Evolutionary conservation across 2,113 vertebrate species (phyloP).

Genomic region (Dunckerocampus dactyliophorus): DNA sequence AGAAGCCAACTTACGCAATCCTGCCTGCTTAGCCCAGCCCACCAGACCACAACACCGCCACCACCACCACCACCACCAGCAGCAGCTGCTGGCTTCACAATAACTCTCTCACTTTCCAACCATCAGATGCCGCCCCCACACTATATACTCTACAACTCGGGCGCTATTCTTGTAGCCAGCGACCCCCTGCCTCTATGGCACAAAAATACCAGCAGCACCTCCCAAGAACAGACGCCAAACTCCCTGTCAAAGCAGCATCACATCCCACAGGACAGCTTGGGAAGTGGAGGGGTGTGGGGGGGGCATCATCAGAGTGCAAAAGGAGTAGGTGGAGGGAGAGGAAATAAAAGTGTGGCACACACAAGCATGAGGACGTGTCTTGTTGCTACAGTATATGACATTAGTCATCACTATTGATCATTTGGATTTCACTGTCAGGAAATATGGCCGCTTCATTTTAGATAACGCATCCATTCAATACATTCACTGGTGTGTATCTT

Average conservation of each 20-base stretch:
- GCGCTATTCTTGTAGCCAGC: conserved; percentile 70
- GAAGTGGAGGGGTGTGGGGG: conserved; percentile 1
- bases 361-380: background rate
- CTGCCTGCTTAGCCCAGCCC: conserved; percentile 29
- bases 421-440: background rate
- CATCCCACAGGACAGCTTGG: conserved; percentile 60
- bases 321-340: conserved; percentile 49
- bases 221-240: conserved; percentile 68
- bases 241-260: conserved; percentile 64
- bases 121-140: conserved; percentile 65
- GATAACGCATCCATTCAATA: too few relatives aligned
- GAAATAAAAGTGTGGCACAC: conserved; percentile 10
- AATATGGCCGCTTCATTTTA: too few relatives aligned
- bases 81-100: conserved; percentile 57
- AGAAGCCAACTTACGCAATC: conserved; percentile 65
- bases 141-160: conserved; percentile 67
- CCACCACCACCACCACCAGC: conserved; percentile 23
- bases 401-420: background rate
- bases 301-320: conserved; percentile 19
- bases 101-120: conserved; percentile 52
- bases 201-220: conserved; percentile 70
- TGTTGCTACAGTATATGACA: conserved; percentile 11
- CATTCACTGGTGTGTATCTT: too few relatives aligned
- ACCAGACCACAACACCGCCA: background rate
- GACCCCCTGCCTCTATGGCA: conserved; percentile 53